Base-by-base conservation (phyloP, 2,888 invertebrate genomes). In the Bellardia pandia region DNA sequence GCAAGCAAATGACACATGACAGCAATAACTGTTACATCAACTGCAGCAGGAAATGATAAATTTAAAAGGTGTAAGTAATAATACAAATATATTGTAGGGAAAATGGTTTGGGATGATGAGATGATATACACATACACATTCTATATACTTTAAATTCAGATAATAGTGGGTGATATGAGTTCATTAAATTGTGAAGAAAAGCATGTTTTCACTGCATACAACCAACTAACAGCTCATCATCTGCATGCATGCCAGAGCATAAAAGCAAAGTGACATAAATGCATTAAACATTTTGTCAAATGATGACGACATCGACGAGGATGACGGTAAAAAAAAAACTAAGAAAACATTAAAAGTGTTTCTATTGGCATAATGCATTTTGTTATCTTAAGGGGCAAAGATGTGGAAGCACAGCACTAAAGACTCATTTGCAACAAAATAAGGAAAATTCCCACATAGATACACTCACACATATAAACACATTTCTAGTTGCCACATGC, bases 341-440 rank as follows among this genome's bases (percentile, higher is more conserved):
- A 62, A 60, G 48, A n/a, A 79, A 62, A 71, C 14, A 56, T 33
- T 37, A 66, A 75, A 71, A 76, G 23, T 75, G 58, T 48, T 71
- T 77, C 62, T 79, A 86, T 83, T 86, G 86, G 75, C 83, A 86
- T 76, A 66, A 83, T 78, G 82, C 68, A 86, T 60, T 71, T 58
- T 58, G 42, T 48, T 75, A 42, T 60, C 71, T 69, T 77, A 6
- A 16, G 62, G 13, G n/a, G 56, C 51, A 79, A 66, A 77, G 75
- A 60, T 53, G 45, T 68, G 78, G 51, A 58, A 60, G 68, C 68
- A 69, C 51, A 51, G 53, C 37, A 16, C 37, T 11, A 64, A 69
- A n/a, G n/a, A 30, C 37, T 66, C 37, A 85, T 75, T 79, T 74
- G 14, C 42, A 69, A 69, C 72, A 82, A 86, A 76, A 77, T 45